Percentiles rank a stretch among this genome's conserved stretches.
These are phyloP conservation scores for Condylura cristata DNA, from an alignment of 2,113 vertebrate species.

Conservation along the genomic window DNA sequence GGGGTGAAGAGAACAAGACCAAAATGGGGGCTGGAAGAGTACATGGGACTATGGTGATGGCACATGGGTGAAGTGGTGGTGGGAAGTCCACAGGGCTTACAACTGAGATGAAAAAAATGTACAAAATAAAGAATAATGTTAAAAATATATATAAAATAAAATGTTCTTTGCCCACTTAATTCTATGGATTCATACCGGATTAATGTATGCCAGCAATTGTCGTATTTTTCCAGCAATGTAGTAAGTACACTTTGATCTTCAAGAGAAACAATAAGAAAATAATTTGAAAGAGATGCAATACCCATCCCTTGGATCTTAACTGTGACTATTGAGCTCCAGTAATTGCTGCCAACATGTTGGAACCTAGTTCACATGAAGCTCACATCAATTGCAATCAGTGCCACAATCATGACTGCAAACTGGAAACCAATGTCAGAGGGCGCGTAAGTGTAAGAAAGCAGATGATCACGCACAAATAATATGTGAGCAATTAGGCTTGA, in stretches of 20 bases:
- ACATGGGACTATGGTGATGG: too few relatives aligned
- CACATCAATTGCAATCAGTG: conserved; percentile 45
- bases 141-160: too few relatives aligned
- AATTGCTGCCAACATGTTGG: conserved; percentile 43
- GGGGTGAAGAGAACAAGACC: too few relatives aligned
- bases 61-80: too few relatives aligned
- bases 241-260: not conserved
- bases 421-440: conserved; percentile 41
- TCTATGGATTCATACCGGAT: not conserved
- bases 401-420: conserved; percentile 51
- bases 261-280: conserved; percentile 50
- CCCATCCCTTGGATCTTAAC: not conserved
- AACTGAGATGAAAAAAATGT: too few relatives aligned
- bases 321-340: not conserved
- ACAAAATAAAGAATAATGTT: too few relatives aligned
- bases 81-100: too few relatives aligned
- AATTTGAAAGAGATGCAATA: conserved; percentile 42
- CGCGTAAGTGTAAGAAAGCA: conserved; percentile 56
- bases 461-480: conserved; percentile 21
- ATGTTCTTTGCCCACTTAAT: not conserved
- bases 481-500: conserved; percentile 36
- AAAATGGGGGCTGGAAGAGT: too few relatives aligned
- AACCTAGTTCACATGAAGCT: conserved; percentile 60
- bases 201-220: not conserved
- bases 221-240: not conserved